phyloP scores from a whole-genome alignment of 2,113 vertebrate species.

The Spilogale gracilis region DNA sequence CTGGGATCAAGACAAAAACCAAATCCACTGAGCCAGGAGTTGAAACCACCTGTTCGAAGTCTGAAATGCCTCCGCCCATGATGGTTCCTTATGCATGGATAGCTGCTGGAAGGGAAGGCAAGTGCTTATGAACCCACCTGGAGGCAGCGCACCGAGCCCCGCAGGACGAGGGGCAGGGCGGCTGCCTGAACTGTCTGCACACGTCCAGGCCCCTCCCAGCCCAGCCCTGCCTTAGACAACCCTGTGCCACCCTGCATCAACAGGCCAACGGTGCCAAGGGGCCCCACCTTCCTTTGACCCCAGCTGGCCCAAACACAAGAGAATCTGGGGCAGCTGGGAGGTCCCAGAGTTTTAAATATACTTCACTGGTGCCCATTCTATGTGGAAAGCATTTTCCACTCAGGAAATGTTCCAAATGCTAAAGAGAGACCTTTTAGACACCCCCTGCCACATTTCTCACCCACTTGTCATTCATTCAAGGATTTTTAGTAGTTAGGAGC shows the following conservation, averaged over 20 bases:
- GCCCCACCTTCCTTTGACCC: conserved; percentile 50
- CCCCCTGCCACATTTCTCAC: background rate
- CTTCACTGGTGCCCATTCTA: background rate
- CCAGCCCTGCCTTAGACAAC: conserved; percentile 4
- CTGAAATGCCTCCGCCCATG: background rate
- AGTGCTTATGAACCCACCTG: background rate
- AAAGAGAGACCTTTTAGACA: background rate
- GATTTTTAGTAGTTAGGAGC: background rate
- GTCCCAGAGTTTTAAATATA: background rate
- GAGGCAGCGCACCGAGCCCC: background rate
- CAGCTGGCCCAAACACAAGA: background rate
- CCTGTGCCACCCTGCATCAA: background rate
- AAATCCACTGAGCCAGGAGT: background rate
- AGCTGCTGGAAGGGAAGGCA: background rate
- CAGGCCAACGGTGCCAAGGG: background rate
- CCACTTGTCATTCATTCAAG: background rate
- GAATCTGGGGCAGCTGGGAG: background rate
- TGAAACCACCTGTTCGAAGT: background rate
- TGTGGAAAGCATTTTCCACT: background rate
- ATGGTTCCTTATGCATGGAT: background rate
- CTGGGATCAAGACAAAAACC: background rate
- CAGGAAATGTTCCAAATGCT: background rate
- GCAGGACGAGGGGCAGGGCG: background rate
- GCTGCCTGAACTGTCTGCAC: background rate
- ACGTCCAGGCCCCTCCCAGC: background rate